Evolutionary conservation across 1,140 invertebrate species (phyloP), one percentile per base, ranked within the genome.

Genomic region (Doryteuthis pealeii): DNA sequence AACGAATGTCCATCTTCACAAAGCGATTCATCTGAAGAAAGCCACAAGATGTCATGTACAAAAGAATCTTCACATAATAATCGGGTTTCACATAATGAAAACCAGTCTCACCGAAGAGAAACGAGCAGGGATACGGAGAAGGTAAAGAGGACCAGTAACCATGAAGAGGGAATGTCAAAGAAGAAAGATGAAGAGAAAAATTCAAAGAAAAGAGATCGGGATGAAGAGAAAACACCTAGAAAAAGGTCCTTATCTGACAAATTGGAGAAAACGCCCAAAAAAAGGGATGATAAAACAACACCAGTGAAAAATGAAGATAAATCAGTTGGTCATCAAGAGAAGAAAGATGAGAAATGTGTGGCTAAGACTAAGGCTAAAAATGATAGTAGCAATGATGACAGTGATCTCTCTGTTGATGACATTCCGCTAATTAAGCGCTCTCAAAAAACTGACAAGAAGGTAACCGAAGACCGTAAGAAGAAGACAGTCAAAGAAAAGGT

Each of bases 401-500:
- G 31, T 32, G 72, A 73, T 30, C 5, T 33, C 4, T 73, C 31
- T 62, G 54, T 62, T 62, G 54, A 70, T 32, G 40, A 31, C 12
- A 30, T 58, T 73, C 26, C 26, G 35, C 31, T 33, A 26, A 31
- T 6, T 62, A 73, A 62, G 40, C 14, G 49, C 26, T 62, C 45
- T 32, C 32, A 65, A 10, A 22, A 26, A 62, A 28, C 31, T 28
- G 71, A 62, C 22, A 62, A 65, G 15, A 62, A 35, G 33, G 30
- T 10, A 22, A 31, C 30, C 22, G 54, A 73, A 31, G 32, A 33
- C 18, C 14, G 67, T 71, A 75, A 66, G 32, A 73, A 62, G 12
- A 28, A 26, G 10, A 22, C 58, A 65, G 58, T 18, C 18, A 45
- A 30, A 66, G 75, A 79, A 43, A 76, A 80, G 73, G 43, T 15